A percentile compares a stretch with the other conserved stretches of the same genome.
phyloP scores from a whole-genome alignment of 2,797 vertebrate species.

The Etheostoma perlongum region DNA sequence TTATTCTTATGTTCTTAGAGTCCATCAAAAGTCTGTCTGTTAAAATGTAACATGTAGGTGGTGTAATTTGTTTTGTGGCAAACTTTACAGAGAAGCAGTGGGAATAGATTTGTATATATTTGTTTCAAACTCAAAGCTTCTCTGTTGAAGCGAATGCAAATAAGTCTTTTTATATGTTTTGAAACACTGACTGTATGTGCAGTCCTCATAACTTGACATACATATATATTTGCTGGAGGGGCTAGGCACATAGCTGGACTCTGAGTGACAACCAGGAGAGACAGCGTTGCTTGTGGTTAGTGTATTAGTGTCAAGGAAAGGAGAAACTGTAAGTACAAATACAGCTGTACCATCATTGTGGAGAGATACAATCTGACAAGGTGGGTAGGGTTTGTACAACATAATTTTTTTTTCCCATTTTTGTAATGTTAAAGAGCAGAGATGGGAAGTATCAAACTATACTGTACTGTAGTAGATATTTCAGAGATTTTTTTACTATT shows the following conservation, averaged over 20 bases:
- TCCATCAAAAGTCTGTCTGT: not conserved
- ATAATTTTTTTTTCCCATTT: not conserved
- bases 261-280: not conserved
- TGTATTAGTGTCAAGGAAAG: not conserved
- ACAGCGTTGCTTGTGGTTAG: accelerated
- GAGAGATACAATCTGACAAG: not conserved
- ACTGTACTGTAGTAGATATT: no score
- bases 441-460: no score
- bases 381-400: conserved; percentile 1
- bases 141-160: not conserved
- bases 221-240: not conserved
- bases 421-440: not conserved
- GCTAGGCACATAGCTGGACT: not conserved
- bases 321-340: not conserved
- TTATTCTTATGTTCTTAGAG: not conserved
- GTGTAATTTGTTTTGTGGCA: not conserved
- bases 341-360: not conserved
- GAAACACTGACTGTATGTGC: not conserved
- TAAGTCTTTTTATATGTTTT: conserved; percentile 1
- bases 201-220: not conserved
- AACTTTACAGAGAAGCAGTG: not conserved
- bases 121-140: not conserved
- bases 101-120: not conserved
- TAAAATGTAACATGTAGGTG: not conserved
- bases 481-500: no score